Evolutionary conservation across 2,113 vertebrate genomes (phyloP).

Genomic region (Acanthochromis polyacanthus): DNA sequence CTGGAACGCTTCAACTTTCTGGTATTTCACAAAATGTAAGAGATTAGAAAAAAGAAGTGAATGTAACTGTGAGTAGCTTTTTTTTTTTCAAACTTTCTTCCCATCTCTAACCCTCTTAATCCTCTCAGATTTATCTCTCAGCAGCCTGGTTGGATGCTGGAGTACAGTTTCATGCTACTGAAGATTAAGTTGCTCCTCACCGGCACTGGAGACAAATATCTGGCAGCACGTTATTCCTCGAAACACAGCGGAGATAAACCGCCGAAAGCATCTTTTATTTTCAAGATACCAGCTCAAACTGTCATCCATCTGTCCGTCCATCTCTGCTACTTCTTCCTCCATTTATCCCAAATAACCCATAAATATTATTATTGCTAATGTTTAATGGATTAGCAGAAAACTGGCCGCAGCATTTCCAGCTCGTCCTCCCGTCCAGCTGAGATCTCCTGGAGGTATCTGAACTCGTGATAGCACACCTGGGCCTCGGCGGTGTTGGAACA

Average conservation of each 20-base stretch:
- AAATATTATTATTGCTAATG: constrained; percentile 28
- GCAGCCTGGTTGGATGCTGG: background rate
- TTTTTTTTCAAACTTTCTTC: too few relatives aligned
- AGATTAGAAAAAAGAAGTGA: too few relatives aligned
- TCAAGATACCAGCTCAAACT: background rate
- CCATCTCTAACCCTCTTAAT: too few relatives aligned
- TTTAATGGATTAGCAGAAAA: constrained; percentile 54
- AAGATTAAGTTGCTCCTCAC: background rate
- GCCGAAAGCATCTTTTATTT: background rate
- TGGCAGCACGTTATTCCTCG: too few relatives aligned
- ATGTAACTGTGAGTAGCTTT: too few relatives aligned
- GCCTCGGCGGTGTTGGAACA: constrained; percentile 34
- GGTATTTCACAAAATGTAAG: too few relatives aligned
- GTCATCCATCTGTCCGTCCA: background rate
- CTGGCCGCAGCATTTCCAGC: constrained; percentile 22
- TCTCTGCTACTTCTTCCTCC: background rate
- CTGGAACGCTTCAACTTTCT: too few relatives aligned
- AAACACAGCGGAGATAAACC: background rate
- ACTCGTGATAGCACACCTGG: constrained; percentile 9
- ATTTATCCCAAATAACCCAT: background rate
- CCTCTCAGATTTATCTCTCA: too few relatives aligned
- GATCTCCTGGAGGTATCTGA: constrained; percentile 31
- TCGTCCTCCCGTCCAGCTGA: too few relatives aligned
- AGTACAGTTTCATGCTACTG: background rate
- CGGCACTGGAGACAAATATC: background rate